A percentile compares a stretch with the other conserved stretches of the same genome.
Conservation (phyloP, 1,140 invertebrate genomes). For the Atta colombica region DNA sequence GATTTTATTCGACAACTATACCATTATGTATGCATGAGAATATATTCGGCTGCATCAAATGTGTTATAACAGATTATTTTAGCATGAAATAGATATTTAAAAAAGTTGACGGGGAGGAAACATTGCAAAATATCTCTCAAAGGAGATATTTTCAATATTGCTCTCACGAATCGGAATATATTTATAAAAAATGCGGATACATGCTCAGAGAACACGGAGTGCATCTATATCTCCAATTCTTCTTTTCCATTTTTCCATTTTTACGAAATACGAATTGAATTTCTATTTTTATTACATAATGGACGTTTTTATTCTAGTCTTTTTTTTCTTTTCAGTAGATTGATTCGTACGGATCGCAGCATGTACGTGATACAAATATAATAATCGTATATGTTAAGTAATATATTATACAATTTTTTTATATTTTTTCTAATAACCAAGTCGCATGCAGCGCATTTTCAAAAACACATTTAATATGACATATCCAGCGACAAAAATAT, state of each 20-base stretch:
- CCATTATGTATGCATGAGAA: not conserved
- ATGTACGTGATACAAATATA: not conserved
- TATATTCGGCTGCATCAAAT: not conserved
- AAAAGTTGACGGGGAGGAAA: constrained; percentile 17
- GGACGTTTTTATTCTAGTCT: not conserved
- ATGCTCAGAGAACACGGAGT: not conserved
- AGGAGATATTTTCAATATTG: constrained; percentile 34
- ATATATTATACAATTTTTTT: not conserved
- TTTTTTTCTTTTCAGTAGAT: constrained; percentile 16
- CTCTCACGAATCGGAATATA: constrained; percentile 1
- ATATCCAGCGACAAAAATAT: not conserved
- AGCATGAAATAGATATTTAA: not conserved
- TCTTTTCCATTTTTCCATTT: constrained; percentile 22
- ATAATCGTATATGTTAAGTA: not conserved
- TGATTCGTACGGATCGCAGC: not conserved
- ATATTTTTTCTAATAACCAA: constrained; percentile 9
- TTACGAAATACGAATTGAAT: constrained; percentile 39
- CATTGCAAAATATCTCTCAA: not conserved
- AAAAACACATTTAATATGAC: not conserved
- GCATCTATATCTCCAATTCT: not conserved
- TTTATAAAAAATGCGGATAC: constrained; percentile 27
- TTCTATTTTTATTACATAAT: constrained; percentile 12
- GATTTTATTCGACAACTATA: not conserved
- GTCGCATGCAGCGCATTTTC: not conserved
- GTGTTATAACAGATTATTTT: not conserved